Conservation (phyloP, 92 coral and sea anemone genomes). For the Bergia sp. region DNA sequence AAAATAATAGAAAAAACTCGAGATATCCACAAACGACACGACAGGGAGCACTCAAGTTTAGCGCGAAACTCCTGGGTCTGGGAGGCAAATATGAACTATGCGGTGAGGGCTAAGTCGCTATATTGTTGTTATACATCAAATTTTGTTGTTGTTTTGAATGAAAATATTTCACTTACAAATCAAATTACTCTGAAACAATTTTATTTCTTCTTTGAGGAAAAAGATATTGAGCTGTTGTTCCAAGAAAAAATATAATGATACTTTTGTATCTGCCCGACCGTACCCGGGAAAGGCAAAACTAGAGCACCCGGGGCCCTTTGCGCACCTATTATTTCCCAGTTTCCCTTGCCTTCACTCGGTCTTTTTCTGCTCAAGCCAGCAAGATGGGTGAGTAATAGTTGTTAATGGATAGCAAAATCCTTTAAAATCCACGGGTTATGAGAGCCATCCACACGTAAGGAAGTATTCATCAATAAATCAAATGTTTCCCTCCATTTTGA, state of each 20-base stretch:
- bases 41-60: constrained; percentile 31
- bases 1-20: background rate
- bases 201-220: background rate
- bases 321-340: constrained; percentile 64
- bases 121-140: too few species aligned
- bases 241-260: too few species aligned
- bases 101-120: background rate
- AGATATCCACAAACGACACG: background rate
- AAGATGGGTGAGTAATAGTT: constrained; percentile 83
- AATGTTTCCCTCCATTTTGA: background rate
- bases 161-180: background rate
- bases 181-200: background rate
- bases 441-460: constrained; percentile 48
- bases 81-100: constrained; percentile 3
- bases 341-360: constrained; percentile 56
- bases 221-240: background rate
- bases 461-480: background rate
- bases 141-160: too few species aligned
- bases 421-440: constrained; percentile 49
- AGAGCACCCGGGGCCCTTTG: constrained; percentile 43
- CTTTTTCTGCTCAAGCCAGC: constrained; percentile 81
- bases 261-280: background rate
- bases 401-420: constrained; percentile 46
- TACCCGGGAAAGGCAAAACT: background rate
- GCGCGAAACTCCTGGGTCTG: constrained; percentile 48